A percentile compares a stretch with the other conserved stretches of the same genome.
Evolutionary conservation across 2,113 vertebrate genomes (phyloP).

Genomic region (Oreochromis spilurus): DNA sequence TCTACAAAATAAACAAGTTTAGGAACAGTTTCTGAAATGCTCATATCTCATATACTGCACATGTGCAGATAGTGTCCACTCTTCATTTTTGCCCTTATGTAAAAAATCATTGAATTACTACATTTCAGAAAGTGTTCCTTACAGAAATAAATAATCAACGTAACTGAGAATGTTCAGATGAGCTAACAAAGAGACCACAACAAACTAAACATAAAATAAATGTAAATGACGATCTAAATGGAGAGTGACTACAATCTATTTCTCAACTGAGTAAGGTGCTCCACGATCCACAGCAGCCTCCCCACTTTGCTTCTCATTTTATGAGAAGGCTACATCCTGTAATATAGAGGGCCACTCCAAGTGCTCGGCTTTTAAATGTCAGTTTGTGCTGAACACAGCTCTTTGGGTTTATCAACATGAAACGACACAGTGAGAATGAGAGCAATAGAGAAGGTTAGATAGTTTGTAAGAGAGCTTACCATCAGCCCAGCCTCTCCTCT

Average conservation of each 20-base stretch:
- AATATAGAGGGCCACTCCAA: background rate
- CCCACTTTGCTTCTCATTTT: background rate
- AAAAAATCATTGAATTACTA: background rate
- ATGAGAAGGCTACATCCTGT: background rate
- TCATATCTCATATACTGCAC: background rate
- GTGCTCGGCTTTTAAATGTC: background rate
- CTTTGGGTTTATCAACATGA: background rate
- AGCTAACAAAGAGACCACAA: constrained; percentile 13
- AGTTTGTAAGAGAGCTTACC: constrained; percentile 61
- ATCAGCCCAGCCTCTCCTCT: constrained; percentile 73
- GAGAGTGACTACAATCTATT: background rate
- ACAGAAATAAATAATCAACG: background rate
- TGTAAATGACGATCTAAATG: constrained; percentile 33
- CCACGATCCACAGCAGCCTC: background rate
- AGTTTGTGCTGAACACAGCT: background rate
- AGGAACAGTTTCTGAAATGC: constrained; percentile 70
- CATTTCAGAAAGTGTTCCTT: constrained; percentile 65
- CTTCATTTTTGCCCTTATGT: background rate
- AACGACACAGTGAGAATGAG: background rate
- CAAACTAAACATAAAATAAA: constrained; percentile 1
- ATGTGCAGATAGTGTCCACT: background rate
- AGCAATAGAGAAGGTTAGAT: background rate
- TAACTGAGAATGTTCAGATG: constrained; percentile 15
- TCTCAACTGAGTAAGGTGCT: background rate
- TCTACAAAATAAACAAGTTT: constrained; percentile 23